A percentile compares a stretch with the other conserved stretches of the same genome.
Evolutionary conservation across 1,140 invertebrate genomes (phyloP).

Genomic region (Drosophila lacertosa): DNA sequence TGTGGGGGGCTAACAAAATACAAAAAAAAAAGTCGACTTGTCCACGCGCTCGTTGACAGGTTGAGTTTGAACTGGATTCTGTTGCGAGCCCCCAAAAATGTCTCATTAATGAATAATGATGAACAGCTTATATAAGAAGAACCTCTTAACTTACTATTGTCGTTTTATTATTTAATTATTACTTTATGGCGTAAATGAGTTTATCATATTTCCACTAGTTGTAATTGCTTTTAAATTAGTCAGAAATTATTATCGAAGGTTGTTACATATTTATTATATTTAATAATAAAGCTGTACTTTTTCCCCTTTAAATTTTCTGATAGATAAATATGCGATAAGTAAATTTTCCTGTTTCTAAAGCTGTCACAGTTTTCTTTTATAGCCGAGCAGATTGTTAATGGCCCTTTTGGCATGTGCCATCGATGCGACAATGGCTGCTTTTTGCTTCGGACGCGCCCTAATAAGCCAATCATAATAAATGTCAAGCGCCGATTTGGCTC

Average conservation of each 20-base stretch:
- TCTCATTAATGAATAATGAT: constrained; percentile 12
- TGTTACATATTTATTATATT: too few species aligned
- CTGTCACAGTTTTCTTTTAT: constrained; percentile 5
- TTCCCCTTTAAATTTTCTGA: background rate
- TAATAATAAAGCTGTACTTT: too few species aligned
- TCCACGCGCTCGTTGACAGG: constrained; percentile 47
- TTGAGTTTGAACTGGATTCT: constrained; percentile 56
- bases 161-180: constrained; percentile 20
- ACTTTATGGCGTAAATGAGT: too few species aligned
- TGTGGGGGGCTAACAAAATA: background rate
- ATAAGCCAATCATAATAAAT: constrained; percentile 82
- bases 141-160: background rate
- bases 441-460: constrained; percentile 53
- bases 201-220: too few species aligned
- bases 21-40: background rate
- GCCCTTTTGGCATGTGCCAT: constrained; percentile 37
- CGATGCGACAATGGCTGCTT: constrained; percentile 30
- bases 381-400: constrained; percentile 26
- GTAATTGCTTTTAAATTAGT: too few species aligned
- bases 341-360: constrained; percentile 5
- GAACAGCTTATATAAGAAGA: too few species aligned
- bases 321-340: constrained; percentile 2
- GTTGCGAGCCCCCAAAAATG: constrained; percentile 69
- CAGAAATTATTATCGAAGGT: too few species aligned
- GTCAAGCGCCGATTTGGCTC: constrained; percentile 76